Conservation (phyloP, 2,888 invertebrate genomes). For the Euproctis similis region DNA sequence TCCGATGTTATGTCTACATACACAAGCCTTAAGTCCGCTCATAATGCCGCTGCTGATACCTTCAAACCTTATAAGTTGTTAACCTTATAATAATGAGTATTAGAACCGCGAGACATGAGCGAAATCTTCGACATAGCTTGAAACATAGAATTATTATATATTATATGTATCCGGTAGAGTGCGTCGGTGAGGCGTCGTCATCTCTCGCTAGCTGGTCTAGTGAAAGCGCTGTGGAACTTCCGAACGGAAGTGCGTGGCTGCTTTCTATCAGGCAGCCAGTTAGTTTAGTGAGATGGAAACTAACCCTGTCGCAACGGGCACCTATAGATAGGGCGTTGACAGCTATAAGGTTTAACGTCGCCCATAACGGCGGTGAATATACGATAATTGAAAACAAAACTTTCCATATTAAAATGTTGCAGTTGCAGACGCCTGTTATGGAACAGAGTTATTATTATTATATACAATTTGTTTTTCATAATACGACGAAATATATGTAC, state of each 20-base stretch:
- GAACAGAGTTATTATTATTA: no score
- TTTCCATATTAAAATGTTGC: conserved; percentile 18
- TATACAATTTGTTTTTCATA: no score
- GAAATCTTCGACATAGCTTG: conserved; percentile 22
- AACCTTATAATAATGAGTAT: no score
- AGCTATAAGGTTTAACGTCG: conserved; percentile 22
- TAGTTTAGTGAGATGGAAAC: conserved; percentile 46
- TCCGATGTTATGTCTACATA: no score
- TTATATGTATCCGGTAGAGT: conserved; percentile 36
- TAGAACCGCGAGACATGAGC: no score
- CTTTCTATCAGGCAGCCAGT: conserved; percentile 67
- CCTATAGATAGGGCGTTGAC: conserved; percentile 24
- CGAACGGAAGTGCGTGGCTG: conserved; percentile 62
- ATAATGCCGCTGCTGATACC: no score
- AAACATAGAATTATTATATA: conserved; percentile 33
- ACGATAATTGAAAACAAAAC: no score
- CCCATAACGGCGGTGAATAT: no score
- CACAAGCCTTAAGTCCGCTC: no score
- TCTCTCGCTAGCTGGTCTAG: conserved; percentile 43
- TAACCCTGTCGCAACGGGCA: conserved; percentile 37
- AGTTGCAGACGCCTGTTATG: no score
- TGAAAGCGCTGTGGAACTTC: conserved; percentile 70
- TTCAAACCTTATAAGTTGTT: no score
- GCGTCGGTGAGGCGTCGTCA: conserved; percentile 34
- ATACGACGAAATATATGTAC: no score